Percentiles rank a stretch among this genome's conserved stretches.
phyloP scores from a whole-genome alignment of 1,140 invertebrate genomes.

The Rhagoletis zephyria region DNA sequence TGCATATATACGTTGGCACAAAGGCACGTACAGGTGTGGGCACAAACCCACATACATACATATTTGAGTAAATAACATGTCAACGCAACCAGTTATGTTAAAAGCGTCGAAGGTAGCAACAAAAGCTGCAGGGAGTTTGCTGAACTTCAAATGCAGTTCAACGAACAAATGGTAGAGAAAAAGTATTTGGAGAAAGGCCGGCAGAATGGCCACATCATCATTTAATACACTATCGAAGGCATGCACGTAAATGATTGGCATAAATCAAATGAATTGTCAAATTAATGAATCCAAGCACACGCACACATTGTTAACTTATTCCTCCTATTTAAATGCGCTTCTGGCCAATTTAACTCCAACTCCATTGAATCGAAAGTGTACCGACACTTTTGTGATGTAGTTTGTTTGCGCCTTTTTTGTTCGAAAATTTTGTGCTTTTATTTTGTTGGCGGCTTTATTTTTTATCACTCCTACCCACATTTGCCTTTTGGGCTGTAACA shows the following conservation, averaged over 20 bases:
- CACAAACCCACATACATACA: no score
- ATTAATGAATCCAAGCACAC: neutral
- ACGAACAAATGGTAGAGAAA: neutral
- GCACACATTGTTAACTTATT: no score
- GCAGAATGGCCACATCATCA: neutral
- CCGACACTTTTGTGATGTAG: neutral
- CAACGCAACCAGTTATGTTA: neutral
- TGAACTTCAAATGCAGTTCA: no score
- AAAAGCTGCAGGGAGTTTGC: neutral
- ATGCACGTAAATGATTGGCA: neutral
- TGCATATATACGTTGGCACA: neutral
- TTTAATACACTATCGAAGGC: neutral
- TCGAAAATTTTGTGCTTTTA: neutral
- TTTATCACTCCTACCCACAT: no score
- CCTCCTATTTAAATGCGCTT: no score
- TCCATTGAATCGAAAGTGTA: neutral
- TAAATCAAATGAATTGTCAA: constrained; percentile 40
- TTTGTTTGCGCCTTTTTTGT: neutral
- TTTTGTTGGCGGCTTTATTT: neutral
- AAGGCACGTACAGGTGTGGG: neutral
- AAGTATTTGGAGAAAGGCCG: neutral
- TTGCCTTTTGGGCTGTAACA: neutral
- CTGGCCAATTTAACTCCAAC: neutral
- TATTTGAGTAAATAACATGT: no score
- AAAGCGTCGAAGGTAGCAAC: neutral